Percentiles rank a stretch among this genome's conserved stretches.
phyloP scores from a whole-genome alignment of 2,888 invertebrate species.

The Steromphala cineraria region DNA sequence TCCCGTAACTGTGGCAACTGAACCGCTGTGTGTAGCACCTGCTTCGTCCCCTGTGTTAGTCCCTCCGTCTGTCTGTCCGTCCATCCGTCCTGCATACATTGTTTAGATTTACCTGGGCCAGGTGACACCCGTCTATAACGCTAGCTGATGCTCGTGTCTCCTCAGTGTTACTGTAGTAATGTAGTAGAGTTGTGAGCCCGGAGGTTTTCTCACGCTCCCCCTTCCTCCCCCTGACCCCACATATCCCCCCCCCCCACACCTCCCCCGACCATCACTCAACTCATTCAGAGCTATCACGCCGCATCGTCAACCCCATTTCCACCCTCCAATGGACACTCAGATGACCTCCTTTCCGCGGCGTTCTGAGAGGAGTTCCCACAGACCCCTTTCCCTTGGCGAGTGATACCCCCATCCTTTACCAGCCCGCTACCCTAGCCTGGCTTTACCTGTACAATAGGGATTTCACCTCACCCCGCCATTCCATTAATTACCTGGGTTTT shows the following conservation, averaged over 20 bases:
- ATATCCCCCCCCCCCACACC: not conserved
- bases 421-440: not conserved
- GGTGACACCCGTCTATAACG: not conserved
- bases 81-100: not conserved
- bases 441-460: conserved; percentile 6
- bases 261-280: not conserved
- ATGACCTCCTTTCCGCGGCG: not conserved
- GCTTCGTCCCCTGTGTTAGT: no score
- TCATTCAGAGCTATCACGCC: conserved; percentile 2
- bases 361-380: not conserved
- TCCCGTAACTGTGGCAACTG: no score
- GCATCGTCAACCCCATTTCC: not conserved
- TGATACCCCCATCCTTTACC: not conserved
- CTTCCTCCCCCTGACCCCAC: not conserved
- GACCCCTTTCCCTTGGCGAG: not conserved
- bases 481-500: conserved; percentile 24
- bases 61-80: no score
- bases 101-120: not conserved
- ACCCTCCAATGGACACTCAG: conserved; percentile 7
- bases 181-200: no score
- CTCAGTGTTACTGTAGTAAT: not conserved
- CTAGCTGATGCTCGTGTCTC: not conserved
- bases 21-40: no score
- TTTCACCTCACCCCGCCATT: conserved; percentile 3
- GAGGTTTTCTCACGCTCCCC: not conserved